Conservation (phyloP, 2,797 vertebrate species). For the Malacoraja senta region DNA sequence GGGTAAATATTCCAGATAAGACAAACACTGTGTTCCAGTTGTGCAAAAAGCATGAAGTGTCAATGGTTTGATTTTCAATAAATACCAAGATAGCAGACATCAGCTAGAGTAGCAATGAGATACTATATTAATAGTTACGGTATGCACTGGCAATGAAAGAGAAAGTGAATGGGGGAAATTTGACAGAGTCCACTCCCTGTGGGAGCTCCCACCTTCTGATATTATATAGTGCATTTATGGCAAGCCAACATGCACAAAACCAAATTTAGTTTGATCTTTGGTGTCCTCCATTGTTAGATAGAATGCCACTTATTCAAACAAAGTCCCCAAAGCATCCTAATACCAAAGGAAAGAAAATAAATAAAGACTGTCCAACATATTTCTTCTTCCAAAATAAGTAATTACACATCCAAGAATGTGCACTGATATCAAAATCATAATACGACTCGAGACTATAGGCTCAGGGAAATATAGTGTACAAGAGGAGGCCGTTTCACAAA, state of each 20-base stretch:
- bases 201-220: neutral
- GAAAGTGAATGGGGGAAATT: neutral
- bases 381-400: neutral
- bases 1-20: neutral
- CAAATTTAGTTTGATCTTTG: neutral
- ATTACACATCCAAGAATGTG: neutral
- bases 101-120: neutral
- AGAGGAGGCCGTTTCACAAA: neutral
- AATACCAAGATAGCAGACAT: neutral
- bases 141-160: neutral
- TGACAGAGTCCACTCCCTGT: too few relatives aligned
- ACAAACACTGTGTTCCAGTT: neutral
- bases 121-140: neutral
- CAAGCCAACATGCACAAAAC: too few relatives aligned
- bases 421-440: neutral
- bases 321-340: neutral
- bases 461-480: neutral
- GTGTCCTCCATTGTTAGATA: neutral
- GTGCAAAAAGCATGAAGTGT: neutral
- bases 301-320: neutral
- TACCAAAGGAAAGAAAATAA: neutral
- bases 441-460: neutral
- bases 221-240: neutral
- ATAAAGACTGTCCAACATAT: neutral
- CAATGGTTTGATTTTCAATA: neutral